Evolutionary conservation across 1,140 invertebrate genomes (phyloP), one percentile per base, ranked within the genome.

Genomic region (Venturia canescens): DNA sequence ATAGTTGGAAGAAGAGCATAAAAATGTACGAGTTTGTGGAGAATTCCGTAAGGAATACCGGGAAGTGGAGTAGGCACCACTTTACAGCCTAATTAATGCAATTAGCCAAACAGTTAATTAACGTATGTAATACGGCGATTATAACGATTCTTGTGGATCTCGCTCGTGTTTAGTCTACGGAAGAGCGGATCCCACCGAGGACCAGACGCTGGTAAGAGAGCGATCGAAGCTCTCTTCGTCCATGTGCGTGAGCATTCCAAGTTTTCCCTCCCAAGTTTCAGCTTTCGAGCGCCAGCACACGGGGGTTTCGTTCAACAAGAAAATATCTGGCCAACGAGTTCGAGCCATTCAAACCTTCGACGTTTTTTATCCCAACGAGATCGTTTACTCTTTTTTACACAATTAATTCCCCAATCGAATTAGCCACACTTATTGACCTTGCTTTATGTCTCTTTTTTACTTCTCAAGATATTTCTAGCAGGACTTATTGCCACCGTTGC

Each of bases 1-100:
- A 44, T 44, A 44, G 38, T 44, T 44, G 7, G 13, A 44, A 44
- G 11, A 44, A 44, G 11, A 44, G 5, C 5, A 44, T 9, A 44
- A 44, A 44, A 44, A 44, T 44, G 38, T 44, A 44, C 38, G 38
- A 44, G 7, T 44, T 13, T 44, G 38, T 3, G 1, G 38, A 44
- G 7, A 13, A 44, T 44, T 44, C 38, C 38, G 38, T 44, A 44
- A n/a, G 18, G 23, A 57, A 66, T 66, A 26, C 60, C 60, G 60
- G 71, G 48, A 82, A 82, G 48, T 81, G 67, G 83, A 84, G 67
- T 87, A 84, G 82, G 82, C 86, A 88, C 82, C 81, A 86, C 87
- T 90, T 91, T 89, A 90, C 89, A 90, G 87, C 88, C 89, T 90
- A 91, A 91, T 91, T 90, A 90, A 88, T 90, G 84, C 84, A 83